These are phyloP conservation scores for Sciaenops ocellatus DNA, from an alignment of 2,797 vertebrate genomes.

Conservation along the genomic window DNA sequence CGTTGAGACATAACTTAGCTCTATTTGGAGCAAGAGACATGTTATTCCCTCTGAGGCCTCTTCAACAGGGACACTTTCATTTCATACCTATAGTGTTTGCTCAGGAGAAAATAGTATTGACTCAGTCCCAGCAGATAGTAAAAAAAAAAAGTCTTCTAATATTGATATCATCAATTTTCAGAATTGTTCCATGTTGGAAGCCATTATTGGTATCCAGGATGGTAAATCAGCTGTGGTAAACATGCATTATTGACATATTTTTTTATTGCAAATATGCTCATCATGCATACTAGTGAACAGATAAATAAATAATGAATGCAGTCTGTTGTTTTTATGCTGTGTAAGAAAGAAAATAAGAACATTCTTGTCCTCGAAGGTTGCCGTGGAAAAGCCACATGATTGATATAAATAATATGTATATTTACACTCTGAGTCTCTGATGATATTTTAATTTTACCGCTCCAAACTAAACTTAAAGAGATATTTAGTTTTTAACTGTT, in stretches of 20 bases:
- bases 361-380: not conserved
- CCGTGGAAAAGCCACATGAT: constrained; percentile 3
- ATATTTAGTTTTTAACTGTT: not conserved
- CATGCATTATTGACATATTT: constrained; percentile 20
- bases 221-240: constrained; percentile 28
- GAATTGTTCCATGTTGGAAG: constrained; percentile 26
- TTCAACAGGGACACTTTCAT: constrained; percentile 34
- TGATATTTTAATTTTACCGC: no score
- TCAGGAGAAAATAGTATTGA: constrained; percentile 33
- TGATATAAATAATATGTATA: constrained; percentile 28
- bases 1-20: not conserved
- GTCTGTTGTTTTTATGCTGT: constrained; percentile 4
- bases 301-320: constrained; percentile 24
- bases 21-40: not conserved
- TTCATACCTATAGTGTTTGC: constrained; percentile 45
- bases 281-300: constrained; percentile 13
- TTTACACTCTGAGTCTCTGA: not conserved
- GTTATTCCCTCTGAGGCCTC: constrained; percentile 16
- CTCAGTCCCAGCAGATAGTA: constrained; percentile 4
- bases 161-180: constrained; percentile 58
- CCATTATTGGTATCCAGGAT: constrained; percentile 14
- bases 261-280: constrained; percentile 41
- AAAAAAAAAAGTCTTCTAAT: constrained; percentile 15
- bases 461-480: not conserved
- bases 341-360: not conserved